Evolutionary conservation across 2,888 invertebrate species (phyloP).

Genomic region (Drosophila fulvimacula): DNA sequence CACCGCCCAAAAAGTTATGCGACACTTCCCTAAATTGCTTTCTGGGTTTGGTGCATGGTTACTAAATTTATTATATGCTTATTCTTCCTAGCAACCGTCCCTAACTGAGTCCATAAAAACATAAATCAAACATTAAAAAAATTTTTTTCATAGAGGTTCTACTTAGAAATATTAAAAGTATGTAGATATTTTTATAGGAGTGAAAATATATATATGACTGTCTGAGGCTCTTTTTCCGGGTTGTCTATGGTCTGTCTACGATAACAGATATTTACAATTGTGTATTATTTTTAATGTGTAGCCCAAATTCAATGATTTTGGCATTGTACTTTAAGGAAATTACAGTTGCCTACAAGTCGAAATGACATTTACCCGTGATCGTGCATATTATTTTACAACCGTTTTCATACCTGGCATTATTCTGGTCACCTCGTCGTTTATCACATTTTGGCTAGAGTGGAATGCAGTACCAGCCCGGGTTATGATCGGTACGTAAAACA

Average conservation of each 20-base stretch:
- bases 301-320: constrained; percentile 46
- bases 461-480: constrained; percentile 98
- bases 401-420: constrained; percentile 98
- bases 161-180: constrained; percentile 7
- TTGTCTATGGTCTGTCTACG: constrained; percentile 40
- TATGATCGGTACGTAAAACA: constrained; percentile 93
- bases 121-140: constrained; percentile 12
- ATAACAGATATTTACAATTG: constrained; percentile 44
- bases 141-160: not conserved
- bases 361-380: constrained; percentile 96
- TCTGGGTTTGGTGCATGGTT: constrained; percentile 64
- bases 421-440: constrained; percentile 98
- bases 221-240: constrained; percentile 32
- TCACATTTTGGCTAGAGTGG: constrained; percentile 99
- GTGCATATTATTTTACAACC: constrained; percentile 98
- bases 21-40: constrained; percentile 32
- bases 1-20: constrained; percentile 37
- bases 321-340: constrained; percentile 89
- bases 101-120: constrained; percentile 16
- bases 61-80: constrained; percentile 15
- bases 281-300: constrained; percentile 47
- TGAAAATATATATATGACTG: constrained; percentile 12
- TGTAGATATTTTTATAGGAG: constrained; percentile 34
- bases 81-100: constrained; percentile 15
- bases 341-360: constrained; percentile 98